Evolutionary conservation across 2,888 invertebrate species (phyloP).

Genomic region (Zaprionus obscuricornis): DNA sequence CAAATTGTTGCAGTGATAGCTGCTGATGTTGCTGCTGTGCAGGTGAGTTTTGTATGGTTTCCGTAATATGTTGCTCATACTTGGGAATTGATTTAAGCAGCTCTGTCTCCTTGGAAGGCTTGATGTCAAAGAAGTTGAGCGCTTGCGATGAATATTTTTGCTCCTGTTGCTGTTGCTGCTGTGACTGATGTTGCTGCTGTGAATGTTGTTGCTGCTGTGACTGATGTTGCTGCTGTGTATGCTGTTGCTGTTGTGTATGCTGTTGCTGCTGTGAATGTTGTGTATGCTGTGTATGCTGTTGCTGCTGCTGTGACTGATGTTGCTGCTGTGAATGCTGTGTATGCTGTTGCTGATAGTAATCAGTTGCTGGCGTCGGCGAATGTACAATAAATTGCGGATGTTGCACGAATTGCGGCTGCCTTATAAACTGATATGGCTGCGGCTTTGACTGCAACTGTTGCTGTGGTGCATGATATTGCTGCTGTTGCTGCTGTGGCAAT

Average conservation of each 20-base stretch:
- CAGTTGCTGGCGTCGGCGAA: slow-evolving; percentile 58
- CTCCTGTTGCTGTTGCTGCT: slow-evolving; percentile 34
- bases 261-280: slow-evolving; percentile 23
- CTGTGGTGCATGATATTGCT: slow-evolving; percentile 62
- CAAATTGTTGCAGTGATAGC: slow-evolving; percentile 54
- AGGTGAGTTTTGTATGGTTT: slow-evolving; percentile 79
- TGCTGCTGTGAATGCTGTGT: slow-evolving; percentile 33
- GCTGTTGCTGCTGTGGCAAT: slow-evolving; percentile 67
- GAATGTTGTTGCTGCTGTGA: slow-evolving; percentile 27
- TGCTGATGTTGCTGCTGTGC: slow-evolving; percentile 23
- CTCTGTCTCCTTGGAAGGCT: slow-evolving; percentile 87
- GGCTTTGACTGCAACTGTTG: slow-evolving; percentile 67
- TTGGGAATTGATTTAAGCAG: slow-evolving; percentile 90
- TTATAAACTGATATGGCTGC: slow-evolving; percentile 83
- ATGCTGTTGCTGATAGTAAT: slow-evolving; percentile 55
- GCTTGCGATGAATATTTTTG: slow-evolving; percentile 27
- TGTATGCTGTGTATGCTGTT: slow-evolving; percentile 19
- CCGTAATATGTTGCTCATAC: slow-evolving; percentile 90
- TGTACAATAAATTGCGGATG: slow-evolving; percentile 74
- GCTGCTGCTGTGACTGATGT: slow-evolving; percentile 28
- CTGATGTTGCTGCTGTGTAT: slow-evolving; percentile 19
- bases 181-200: slow-evolving; percentile 20
- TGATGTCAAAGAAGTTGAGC: slow-evolving; percentile 73
- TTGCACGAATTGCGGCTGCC: slow-evolving; percentile 81
- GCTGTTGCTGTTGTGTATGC: slow-evolving; percentile 35